These are phyloP conservation scores for Castor canadensis DNA, from an alignment of 2,113 vertebrate genomes.

Conservation along the genomic window DNA sequence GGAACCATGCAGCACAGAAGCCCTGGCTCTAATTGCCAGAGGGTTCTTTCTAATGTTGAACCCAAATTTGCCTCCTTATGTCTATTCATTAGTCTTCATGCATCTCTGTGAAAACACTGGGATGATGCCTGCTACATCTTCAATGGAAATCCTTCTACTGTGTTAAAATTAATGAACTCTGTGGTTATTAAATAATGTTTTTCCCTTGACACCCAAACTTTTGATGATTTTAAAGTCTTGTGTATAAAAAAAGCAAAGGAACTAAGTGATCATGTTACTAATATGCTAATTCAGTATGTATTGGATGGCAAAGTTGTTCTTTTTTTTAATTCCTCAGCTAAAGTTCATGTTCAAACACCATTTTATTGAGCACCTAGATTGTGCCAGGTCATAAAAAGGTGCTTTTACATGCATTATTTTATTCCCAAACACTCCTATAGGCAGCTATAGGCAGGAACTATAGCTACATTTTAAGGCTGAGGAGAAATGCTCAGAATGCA, in stretches of 20 bases:
- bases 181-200: neutral
- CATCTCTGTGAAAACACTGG: neutral
- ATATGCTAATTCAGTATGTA: neutral
- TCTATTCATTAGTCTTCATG: neutral
- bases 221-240: neutral
- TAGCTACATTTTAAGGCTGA: neutral
- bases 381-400: neutral
- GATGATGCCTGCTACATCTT: neutral
- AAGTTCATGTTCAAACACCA: neutral
- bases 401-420: neutral
- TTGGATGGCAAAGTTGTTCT: neutral
- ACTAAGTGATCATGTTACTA: conserved; percentile 6
- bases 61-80: neutral
- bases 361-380: neutral
- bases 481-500: neutral
- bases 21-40: neutral
- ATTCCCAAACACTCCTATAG: neutral
- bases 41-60: neutral
- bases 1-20: neutral
- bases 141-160: neutral
- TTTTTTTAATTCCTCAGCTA: neutral
- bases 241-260: neutral
- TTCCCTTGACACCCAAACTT: conserved; percentile 2
- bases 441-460: neutral
- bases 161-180: neutral